Evolutionary conservation across 2,888 invertebrate genomes (phyloP).

Genomic region (Drosophila robusta): DNA sequence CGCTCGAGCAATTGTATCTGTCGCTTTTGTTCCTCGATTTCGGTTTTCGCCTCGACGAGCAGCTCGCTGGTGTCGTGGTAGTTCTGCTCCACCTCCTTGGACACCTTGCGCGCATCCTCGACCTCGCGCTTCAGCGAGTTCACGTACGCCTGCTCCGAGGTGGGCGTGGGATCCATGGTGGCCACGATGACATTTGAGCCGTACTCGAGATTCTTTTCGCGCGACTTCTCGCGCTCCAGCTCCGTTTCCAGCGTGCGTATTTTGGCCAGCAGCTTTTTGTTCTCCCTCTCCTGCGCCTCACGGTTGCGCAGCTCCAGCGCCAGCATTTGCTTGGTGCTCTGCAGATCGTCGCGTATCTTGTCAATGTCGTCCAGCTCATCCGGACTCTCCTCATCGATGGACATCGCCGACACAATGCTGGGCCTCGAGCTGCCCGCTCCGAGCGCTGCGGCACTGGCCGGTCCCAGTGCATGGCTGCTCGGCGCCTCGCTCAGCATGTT

Average conservation of each 20-base stretch:
- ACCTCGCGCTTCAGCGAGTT: slow-evolving; percentile 90
- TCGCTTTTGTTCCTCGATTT: slow-evolving; percentile 92
- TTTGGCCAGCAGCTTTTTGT: slow-evolving; percentile 92
- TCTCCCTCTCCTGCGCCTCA: slow-evolving; percentile 93
- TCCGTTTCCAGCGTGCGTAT: slow-evolving; percentile 93
- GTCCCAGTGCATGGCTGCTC: slow-evolving; percentile 66
- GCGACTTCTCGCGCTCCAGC: slow-evolving; percentile 89
- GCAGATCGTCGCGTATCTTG: slow-evolving; percentile 94
- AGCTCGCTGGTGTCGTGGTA: slow-evolving; percentile 91
- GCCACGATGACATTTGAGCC: slow-evolving; percentile 82
- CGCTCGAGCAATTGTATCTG: slow-evolving; percentile 92
- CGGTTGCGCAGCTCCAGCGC: slow-evolving; percentile 94
- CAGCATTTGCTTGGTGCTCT: slow-evolving; percentile 95
- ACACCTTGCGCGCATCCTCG: slow-evolving; percentile 90
- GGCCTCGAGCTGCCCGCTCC: slow-evolving; percentile 66
- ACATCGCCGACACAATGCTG: slow-evolving; percentile 76
- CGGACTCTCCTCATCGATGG: slow-evolving; percentile 88
- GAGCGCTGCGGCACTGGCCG: slow-evolving; percentile 30
- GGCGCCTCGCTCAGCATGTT: slow-evolving; percentile 82
- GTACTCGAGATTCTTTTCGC: slow-evolving; percentile 82
- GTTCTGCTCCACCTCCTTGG: slow-evolving; percentile 92
- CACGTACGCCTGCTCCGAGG: slow-evolving; percentile 88
- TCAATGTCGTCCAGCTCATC: slow-evolving; percentile 97
- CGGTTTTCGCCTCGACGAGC: slow-evolving; percentile 90
- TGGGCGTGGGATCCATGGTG: slow-evolving; percentile 78